Evolutionary conservation across 2,113 vertebrate species (phyloP).

Genomic region (Cavia aperea): DNA sequence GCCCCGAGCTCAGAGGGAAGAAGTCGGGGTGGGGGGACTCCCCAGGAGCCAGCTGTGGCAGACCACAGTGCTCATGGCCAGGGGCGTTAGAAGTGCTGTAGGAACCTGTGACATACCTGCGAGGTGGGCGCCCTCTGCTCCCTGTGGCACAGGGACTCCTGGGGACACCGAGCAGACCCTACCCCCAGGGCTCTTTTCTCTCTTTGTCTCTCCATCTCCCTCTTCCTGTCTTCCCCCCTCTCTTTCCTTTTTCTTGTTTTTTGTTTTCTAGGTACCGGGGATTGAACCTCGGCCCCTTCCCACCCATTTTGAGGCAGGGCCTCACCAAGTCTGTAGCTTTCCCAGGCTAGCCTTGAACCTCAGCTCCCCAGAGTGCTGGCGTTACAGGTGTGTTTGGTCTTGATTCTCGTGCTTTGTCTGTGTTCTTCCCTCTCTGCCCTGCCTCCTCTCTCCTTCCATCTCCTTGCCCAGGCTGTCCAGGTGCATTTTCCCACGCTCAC

Average conservation of each 20-base stretch:
- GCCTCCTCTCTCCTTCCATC: accelerated
- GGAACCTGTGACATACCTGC: too few relatives aligned
- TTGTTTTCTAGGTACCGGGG: not conserved
- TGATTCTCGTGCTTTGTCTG: not conserved
- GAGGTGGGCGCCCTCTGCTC: accelerated
- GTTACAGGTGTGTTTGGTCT: not conserved
- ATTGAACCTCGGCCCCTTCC: not conserved
- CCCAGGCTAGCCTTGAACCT: not conserved
- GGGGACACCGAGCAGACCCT: accelerated
- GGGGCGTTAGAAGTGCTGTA: too few relatives aligned
- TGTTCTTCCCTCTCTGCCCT: not conserved
- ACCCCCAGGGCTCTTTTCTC: not conserved
- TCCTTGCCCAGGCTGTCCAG: not conserved
- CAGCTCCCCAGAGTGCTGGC: not conserved
- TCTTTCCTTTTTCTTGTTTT: not conserved
- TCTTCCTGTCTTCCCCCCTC: not conserved
- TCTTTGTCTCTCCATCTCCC: not conserved
- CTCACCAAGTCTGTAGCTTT: not conserved
- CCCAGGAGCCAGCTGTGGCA: not conserved
- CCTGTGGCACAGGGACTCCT: not conserved
- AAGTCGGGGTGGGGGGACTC: not conserved
- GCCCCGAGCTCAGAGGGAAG: accelerated
- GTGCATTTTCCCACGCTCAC: not conserved
- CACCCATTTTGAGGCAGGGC: not conserved
- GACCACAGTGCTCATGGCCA: accelerated